Evolutionary conservation across 2,888 invertebrate genomes (phyloP).

Genomic region (Osmoderma eremita): DNA sequence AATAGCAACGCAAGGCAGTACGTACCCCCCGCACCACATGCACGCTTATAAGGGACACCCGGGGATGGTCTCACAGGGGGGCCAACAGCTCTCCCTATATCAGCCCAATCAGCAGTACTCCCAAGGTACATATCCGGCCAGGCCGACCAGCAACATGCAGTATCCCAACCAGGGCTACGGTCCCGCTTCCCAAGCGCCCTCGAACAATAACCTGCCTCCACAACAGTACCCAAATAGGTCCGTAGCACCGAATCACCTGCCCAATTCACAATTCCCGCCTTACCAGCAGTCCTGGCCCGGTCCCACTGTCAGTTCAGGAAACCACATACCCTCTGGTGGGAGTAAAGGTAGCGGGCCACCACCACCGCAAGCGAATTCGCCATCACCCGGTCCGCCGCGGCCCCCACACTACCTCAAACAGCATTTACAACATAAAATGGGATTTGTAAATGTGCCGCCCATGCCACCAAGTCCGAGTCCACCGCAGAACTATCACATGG

Average conservation of each 20-base stretch:
- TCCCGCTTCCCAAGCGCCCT: constrained; percentile 62
- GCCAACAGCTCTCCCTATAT: constrained; percentile 68
- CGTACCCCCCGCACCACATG: constrained; percentile 69
- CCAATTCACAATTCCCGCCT: constrained; percentile 62
- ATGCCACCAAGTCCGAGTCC: constrained; percentile 72
- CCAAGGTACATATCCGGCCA: constrained; percentile 66
- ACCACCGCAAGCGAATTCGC: constrained; percentile 62
- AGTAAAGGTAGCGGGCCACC: constrained; percentile 56
- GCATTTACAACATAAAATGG: constrained; percentile 77
- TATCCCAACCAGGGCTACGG: constrained; percentile 67
- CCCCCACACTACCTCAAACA: constrained; percentile 76
- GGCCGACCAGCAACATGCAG: constrained; percentile 65
- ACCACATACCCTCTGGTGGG: constrained; percentile 49
- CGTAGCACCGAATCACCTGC: constrained; percentile 67
- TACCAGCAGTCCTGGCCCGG: constrained; percentile 59
- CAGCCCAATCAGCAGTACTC: constrained; percentile 68
- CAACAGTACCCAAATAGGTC: constrained; percentile 67
- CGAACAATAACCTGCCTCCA: constrained; percentile 60
- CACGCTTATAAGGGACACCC: constrained; percentile 73
- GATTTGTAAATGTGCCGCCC: constrained; percentile 64
- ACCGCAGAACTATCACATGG: constrained; percentile 68
- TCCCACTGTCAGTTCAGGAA: constrained; percentile 51
- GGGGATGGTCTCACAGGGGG: constrained; percentile 62
- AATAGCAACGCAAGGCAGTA: constrained; percentile 71
- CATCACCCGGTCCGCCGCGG: constrained; percentile 66